Base-by-base conservation (phyloP, 1,140 invertebrate genomes). In the Saccostrea cuccullata region DNA sequence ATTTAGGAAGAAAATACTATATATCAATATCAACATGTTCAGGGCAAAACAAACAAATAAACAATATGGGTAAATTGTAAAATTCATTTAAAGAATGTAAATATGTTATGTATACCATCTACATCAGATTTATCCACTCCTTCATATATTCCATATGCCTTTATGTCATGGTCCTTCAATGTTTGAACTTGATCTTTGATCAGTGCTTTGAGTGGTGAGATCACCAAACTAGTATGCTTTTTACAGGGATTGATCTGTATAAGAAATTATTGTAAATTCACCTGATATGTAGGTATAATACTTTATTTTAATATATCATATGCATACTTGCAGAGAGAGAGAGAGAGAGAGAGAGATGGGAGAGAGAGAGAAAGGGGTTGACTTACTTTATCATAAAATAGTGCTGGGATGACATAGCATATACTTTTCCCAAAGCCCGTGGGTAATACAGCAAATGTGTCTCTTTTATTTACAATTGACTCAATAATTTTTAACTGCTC, bases 181-280 rank as follows among this genome's bases (percentile, higher is more conserved):
- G n/a, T 47, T n/a, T 55, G 23, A n/a, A 56, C 55, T 26, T 84
- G 55, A 55, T 84, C 83, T 55, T 47, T 56, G 36, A 84, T 84
- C 55, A 84, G 26, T 47, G 83, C 47, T 55, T 84, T 84, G 20
- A 84, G 55, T 20, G 83, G 83, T 84, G 83, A 84, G 23, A 84
- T 84, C 36, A 84, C 83, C 40, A 84, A 17, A 84, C 40, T 56
- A 55, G 83, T 84, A 55, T 84, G 83, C 55, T 84, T 84, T 55
- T 55, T 84, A n/a, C n/a, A 20, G 23, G 83, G 40, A 55, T 84
- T 55, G 12, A 47, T 26, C 83, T 84, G 40, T 47, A 55, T 47
- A 56, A 56, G 15, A 55, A 84, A 84, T 60, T 17, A 60, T 60
- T 60, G 58, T 60, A 60, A 60, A 60, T 60, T 60, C 58, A 60